phyloP scores from a whole-genome alignment of 2,113 vertebrate genomes.

The Ammospiza caudacuta region DNA sequence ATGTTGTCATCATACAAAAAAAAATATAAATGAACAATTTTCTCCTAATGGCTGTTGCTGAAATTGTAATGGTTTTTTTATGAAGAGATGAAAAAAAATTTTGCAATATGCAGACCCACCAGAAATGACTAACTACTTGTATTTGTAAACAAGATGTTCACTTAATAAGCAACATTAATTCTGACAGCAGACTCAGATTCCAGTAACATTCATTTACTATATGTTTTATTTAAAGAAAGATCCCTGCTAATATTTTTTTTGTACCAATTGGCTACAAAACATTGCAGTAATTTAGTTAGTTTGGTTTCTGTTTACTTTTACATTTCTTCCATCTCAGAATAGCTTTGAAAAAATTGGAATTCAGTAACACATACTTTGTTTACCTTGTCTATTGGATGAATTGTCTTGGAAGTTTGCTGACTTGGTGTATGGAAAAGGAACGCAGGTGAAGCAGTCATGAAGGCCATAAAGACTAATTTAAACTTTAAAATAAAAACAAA shows the following conservation, averaged over 20 bases:
- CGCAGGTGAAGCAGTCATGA: background rate
- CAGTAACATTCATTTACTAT: background rate
- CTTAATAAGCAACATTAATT: slow-evolving; percentile 10
- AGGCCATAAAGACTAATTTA: background rate
- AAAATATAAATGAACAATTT: background rate
- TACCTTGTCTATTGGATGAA: background rate
- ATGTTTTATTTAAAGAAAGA: background rate
- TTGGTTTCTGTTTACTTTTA: background rate
- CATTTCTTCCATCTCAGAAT: background rate
- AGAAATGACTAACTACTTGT: background rate
- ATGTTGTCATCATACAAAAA: background rate
- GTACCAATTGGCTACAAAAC: background rate
- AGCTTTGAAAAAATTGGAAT: background rate
- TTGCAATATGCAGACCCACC: background rate
- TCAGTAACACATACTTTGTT: background rate
- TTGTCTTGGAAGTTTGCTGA: background rate
- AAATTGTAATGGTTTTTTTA: background rate
- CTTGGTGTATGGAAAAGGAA: background rate
- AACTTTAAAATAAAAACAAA: background rate
- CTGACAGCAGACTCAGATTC: background rate
- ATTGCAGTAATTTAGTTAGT: background rate
- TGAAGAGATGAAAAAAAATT: background rate
- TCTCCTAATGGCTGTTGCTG: background rate
- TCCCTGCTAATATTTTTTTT: background rate
- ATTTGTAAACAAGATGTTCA: background rate